Percentiles rank a stretch among this genome's conserved stretches.
These are phyloP conservation scores for Dione vanillae DNA, from an alignment of 2,888 invertebrate genomes.

Conservation along the genomic window DNA sequence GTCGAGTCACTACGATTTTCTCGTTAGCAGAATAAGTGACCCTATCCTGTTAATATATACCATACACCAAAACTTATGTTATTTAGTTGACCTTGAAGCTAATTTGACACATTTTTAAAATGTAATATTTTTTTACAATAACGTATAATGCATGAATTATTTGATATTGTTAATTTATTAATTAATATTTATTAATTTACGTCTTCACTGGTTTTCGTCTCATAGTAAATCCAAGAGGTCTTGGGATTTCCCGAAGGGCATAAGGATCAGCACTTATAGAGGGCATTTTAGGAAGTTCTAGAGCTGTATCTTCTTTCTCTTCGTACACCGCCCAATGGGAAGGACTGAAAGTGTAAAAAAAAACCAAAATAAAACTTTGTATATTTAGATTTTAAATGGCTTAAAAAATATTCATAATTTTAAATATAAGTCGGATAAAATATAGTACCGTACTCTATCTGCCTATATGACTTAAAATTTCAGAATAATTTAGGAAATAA, in stretches of 20 bases:
- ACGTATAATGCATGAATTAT: neutral
- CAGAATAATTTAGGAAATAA: no score
- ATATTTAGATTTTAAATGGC: no score
- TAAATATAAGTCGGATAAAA: no score
- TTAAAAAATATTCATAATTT: no score
- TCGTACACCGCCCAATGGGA: conserved; percentile 79
- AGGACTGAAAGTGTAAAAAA: conserved; percentile 63
- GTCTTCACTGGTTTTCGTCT: conserved; percentile 56
- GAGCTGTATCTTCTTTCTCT: conserved; percentile 67
- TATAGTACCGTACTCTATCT: no score
- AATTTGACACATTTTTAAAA: neutral
- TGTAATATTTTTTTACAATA: neutral
- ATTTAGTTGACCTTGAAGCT: neutral
- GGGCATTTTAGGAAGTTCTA: conserved; percentile 67
- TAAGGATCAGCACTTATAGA: conserved; percentile 69
- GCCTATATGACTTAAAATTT: no score
- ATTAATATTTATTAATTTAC: neutral
- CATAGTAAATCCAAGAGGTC: conserved; percentile 61
- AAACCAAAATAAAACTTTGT: no score
- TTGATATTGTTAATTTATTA: neutral
- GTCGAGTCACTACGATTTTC: neutral
- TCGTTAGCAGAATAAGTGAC: neutral
- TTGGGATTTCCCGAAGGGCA: conserved; percentile 73
- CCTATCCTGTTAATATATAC: neutral
- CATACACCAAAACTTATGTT: neutral